Evolutionary conservation across 2,888 invertebrate genomes (phyloP).

Genomic region (Trisateles emortualis): DNA sequence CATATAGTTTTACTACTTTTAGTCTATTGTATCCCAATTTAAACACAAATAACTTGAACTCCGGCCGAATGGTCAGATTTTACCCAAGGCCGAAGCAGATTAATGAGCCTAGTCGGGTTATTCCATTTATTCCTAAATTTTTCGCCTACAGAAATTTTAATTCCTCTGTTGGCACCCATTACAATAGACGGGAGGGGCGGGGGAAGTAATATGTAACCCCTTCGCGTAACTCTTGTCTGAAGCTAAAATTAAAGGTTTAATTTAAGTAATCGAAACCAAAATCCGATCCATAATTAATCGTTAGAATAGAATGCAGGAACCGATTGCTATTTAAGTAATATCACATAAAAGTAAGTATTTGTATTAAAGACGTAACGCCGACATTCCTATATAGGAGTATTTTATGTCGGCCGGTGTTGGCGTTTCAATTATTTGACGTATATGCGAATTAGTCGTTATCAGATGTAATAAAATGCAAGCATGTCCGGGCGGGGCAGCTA

Average conservation of each 20-base stretch:
- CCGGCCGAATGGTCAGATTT: no score
- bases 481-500: conserved; percentile 59
- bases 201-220: no score
- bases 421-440: conserved; percentile 80
- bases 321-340: conserved; percentile 49
- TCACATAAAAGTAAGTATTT: conserved; percentile 56
- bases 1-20: conserved; percentile 39
- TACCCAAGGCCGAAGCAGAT: no score
- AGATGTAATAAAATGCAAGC: conserved; percentile 83
- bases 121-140: no score
- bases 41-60: conserved; percentile 38
- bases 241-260: no score
- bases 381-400: conserved; percentile 55
- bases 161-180: no score
- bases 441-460: conserved; percentile 82
- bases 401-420: conserved; percentile 49
- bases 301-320: conserved; percentile 47
- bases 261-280: no score
- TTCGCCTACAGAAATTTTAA: no score
- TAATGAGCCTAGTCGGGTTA: no score
- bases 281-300: no score
- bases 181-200: no score
- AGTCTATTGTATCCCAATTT: conserved; percentile 38
- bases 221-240: no score
- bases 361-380: conserved; percentile 54